Percentiles rank a stretch among this genome's conserved stretches.
Conservation (phyloP, 2,888 invertebrate species). For the Trichopria drosophilae region DNA sequence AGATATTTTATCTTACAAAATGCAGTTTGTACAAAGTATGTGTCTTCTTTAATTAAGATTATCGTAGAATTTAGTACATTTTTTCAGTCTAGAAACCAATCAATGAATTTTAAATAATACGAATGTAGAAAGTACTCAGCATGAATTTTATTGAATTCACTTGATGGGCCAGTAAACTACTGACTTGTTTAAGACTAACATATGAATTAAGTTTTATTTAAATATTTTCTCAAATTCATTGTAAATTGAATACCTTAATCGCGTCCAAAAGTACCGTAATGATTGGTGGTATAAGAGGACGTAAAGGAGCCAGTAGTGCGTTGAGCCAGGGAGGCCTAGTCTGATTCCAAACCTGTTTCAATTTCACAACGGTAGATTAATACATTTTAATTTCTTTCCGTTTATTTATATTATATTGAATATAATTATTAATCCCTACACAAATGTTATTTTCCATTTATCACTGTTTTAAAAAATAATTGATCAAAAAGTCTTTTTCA, state of each 20-base stretch:
- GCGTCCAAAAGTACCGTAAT: constrained; percentile 72
- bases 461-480: neutral
- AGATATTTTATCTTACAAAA: too few species aligned
- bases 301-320: constrained; percentile 69
- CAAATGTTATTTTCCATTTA: neutral
- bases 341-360: constrained; percentile 77
- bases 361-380: neutral
- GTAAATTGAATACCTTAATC: constrained; percentile 58
- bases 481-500: too few species aligned
- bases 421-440: neutral
- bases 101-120: too few species aligned
- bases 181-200: too few species aligned
- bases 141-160: too few species aligned
- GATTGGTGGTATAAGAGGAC: constrained; percentile 67
- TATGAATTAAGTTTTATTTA: constrained; percentile 19
- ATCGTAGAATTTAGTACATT: too few species aligned
- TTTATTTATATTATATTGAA: constrained; percentile 2
- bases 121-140: too few species aligned
- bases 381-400: neutral
- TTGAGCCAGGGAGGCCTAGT: constrained; percentile 78
- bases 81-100: too few species aligned
- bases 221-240: constrained; percentile 7
- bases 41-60: too few species aligned
- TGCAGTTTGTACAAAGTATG: too few species aligned
- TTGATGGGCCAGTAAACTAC: too few species aligned